Conservation (phyloP, 2,113 vertebrate genomes). For the Bolborhynchus lineola region DNA sequence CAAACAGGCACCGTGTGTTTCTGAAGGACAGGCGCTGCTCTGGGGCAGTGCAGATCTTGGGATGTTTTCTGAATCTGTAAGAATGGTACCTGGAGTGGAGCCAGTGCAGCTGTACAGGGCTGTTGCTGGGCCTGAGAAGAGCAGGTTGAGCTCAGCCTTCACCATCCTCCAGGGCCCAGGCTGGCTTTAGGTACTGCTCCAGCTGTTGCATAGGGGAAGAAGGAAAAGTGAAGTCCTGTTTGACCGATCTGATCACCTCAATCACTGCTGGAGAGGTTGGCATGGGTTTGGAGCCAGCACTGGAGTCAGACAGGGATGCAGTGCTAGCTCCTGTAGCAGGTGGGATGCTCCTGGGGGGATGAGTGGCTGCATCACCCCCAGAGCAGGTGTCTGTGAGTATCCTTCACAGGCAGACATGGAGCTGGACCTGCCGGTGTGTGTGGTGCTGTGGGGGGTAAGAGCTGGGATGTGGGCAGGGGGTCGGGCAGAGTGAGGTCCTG, state of each 20-base stretch:
- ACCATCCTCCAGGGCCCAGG: not conserved
- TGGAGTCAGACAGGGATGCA: not conserved
- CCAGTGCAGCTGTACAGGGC: not conserved
- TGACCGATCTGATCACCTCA: too few species aligned
- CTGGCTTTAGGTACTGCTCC: not conserved
- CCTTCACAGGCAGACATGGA: not conserved
- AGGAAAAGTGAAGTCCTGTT: not conserved
- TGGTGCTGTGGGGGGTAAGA: not conserved
- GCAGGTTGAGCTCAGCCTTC: not conserved
- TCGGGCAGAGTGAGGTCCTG: not conserved
- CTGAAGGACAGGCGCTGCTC: not conserved
- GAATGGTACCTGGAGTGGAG: not conserved
- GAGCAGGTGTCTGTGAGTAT: not conserved
- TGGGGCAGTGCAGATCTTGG: not conserved
- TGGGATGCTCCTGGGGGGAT: not conserved
- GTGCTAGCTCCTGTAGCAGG: not conserved
- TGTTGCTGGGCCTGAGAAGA: not conserved
- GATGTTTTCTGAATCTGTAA: not conserved
- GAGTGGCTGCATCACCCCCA: not conserved
- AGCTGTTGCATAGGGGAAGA: too few species aligned
- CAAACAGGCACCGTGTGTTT: fast-evolving
- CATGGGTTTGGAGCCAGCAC: not conserved
- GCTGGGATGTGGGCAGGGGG: not conserved
- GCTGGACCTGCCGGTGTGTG: not conserved
- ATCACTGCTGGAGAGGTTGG: not conserved